phyloP scores from a whole-genome alignment of 2,888 invertebrate species.

The Leptinotarsa peninsularis region DNA sequence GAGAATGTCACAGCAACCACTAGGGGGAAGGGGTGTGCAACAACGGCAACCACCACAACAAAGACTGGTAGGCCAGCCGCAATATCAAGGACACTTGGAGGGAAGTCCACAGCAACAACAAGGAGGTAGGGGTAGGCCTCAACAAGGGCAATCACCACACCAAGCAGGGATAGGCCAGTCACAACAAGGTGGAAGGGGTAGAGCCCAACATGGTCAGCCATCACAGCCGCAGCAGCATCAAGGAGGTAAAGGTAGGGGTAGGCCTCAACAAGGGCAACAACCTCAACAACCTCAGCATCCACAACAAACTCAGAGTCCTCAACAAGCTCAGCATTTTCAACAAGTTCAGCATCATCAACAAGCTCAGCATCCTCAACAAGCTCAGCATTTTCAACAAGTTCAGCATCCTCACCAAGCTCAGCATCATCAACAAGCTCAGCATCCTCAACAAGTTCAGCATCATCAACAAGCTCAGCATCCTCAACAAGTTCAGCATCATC shows the following conservation, averaged over 20 bases:
- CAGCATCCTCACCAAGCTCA: not conserved
- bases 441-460: no score
- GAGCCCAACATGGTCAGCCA: constrained; percentile 2
- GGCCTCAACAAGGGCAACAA: not conserved
- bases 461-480: no score
- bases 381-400: no score
- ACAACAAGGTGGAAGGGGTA: not conserved
- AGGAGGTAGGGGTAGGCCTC: constrained; percentile 23
- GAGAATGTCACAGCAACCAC: no score
- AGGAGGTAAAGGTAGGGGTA: not conserved
- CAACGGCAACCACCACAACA: not conserved
- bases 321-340: no score
- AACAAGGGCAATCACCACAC: not conserved
- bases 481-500: not conserved
- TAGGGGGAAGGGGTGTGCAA: no score
- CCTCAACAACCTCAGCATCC: not conserved
- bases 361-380: no score
- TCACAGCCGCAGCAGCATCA: constrained; percentile 23
- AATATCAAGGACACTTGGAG: constrained; percentile 7
- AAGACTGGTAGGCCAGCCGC: not conserved
- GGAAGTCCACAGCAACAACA: constrained; percentile 35
- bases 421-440: constrained; percentile 11
- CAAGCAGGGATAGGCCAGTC: not conserved
- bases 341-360: no score
- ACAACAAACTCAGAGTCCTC: not conserved